Conservation (phyloP, 2,888 invertebrate species). For the Dicyrtoma fusca region DNA sequence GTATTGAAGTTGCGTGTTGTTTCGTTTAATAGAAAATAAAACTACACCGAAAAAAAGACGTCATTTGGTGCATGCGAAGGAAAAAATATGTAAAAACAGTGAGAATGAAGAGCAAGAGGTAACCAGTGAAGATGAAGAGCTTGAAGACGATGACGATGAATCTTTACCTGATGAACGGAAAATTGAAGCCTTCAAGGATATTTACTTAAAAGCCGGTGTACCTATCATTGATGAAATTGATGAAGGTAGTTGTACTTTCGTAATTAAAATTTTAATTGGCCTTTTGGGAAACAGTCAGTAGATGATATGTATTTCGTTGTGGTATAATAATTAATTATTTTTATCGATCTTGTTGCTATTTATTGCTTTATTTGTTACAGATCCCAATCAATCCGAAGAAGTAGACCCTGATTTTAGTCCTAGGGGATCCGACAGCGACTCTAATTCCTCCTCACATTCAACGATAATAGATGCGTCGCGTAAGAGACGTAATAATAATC, state of each 20-base stretch:
- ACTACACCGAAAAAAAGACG: constrained; percentile 28
- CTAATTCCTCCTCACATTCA: background rate
- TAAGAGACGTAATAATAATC: constrained; percentile 1
- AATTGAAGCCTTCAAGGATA: constrained; percentile 74
- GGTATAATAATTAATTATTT: background rate
- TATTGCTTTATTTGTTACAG: background rate
- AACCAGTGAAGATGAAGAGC: constrained; percentile 31
- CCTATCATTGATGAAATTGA: constrained; percentile 30
- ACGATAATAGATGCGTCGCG: constrained; percentile 3
- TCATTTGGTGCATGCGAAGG: constrained; percentile 39
- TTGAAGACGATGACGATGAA: constrained; percentile 58
- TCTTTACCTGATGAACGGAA: constrained; percentile 71
- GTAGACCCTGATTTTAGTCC: constrained; percentile 24
- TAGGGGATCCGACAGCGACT: constrained; percentile 13
- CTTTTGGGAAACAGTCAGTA: too few species aligned
- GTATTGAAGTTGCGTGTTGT: too few species aligned
- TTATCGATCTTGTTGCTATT: background rate
- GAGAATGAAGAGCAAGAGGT: background rate
- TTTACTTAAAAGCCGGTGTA: constrained; percentile 71
- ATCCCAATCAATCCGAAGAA: background rate
- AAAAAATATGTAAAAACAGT: constrained; percentile 29
- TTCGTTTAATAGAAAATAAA: constrained; percentile 24
- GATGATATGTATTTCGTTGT: too few species aligned
- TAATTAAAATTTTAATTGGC: background rate
- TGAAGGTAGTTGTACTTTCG: constrained; percentile 19